phyloP scores from a whole-genome alignment of 2,113 vertebrate genomes.

The Rhadina sibilatrix region DNA sequence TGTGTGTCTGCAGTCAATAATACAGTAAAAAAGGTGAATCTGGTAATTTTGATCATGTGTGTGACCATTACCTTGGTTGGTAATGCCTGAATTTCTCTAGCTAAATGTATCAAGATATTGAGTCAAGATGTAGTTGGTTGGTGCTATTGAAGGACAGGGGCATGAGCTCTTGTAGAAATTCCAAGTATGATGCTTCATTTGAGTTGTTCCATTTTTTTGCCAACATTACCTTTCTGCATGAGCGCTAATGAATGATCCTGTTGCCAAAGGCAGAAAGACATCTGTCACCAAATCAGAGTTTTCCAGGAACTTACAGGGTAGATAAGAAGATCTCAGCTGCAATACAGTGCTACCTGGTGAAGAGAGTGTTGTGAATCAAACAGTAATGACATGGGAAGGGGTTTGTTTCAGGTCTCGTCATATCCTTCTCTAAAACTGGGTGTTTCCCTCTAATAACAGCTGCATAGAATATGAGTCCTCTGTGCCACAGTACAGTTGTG shows the following conservation, averaged over 20 bases:
- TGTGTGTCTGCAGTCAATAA: neutral
- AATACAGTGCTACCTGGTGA: neutral
- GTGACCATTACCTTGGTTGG: neutral
- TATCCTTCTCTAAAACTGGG: neutral
- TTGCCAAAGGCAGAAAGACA: neutral
- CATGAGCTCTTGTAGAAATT: neutral
- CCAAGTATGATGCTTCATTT: neutral
- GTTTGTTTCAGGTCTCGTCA: neutral
- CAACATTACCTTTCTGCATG: neutral
- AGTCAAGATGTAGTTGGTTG: neutral
- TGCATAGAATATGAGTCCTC: neutral
- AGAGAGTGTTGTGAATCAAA: neutral
- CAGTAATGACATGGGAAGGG: neutral
- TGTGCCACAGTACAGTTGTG: neutral
- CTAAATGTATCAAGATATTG: neutral
- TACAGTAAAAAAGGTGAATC: neutral
- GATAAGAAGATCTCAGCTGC: neutral
- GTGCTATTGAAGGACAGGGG: neutral
- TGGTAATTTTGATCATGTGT: neutral
- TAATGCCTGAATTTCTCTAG: neutral
- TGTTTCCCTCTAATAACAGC: neutral
- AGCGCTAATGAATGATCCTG: neutral
- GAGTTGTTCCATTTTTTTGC: neutral
- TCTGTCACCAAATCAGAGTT: neutral
- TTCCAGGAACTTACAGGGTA: neutral